Evolutionary conservation across 2,888 invertebrate genomes (phyloP), one percentile per base, ranked within the genome.

Genomic region (Zygothrica quintamaculata): DNA sequence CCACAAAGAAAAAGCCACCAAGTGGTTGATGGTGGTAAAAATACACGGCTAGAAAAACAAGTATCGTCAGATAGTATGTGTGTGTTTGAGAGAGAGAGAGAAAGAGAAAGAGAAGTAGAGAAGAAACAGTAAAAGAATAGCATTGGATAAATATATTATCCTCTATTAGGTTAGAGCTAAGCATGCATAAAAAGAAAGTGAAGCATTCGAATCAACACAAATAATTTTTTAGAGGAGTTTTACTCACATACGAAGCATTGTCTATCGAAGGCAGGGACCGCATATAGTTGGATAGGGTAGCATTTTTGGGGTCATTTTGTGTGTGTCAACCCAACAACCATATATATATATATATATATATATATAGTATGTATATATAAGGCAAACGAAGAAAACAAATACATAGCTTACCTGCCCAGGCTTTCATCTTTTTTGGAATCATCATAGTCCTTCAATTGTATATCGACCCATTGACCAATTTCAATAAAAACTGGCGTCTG

Each of bases 391-490:
- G 31, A 22, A 5, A 36, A 22, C 13, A 7, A 12, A 33, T 6
- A 29, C 16, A 62, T 62, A 55, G 81, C 93, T 92, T 93, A 96
- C 96, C 97, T 96, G 93, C 98, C 98, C 87, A 98, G 94, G 84
- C 93, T 94, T 92, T 98, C 98, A 92, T 98, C 98, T 90, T 95
- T 94, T 89, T 94, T 95, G 84, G 96, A 94, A 89, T 95, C 95
- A 93, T 98, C 98, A 93, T 96, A 95, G 93, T 98, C 98, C 93
- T 93, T 95, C 87, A 98, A 93, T 89, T 92, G 92, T 87, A 96
- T 93, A 89, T 92, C 91, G 88, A 95, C 80, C 73, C 65, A 80
- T 85, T 91, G 91, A 82, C 91, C 91, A 86, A 84, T 74, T 88
- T 90, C 90, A 85, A 88, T 87, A 86, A 89, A 90, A 80, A 91